These are phyloP conservation scores for Leucophenga maculata DNA, from an alignment of 2,888 invertebrate genomes.

Conservation along the genomic window DNA sequence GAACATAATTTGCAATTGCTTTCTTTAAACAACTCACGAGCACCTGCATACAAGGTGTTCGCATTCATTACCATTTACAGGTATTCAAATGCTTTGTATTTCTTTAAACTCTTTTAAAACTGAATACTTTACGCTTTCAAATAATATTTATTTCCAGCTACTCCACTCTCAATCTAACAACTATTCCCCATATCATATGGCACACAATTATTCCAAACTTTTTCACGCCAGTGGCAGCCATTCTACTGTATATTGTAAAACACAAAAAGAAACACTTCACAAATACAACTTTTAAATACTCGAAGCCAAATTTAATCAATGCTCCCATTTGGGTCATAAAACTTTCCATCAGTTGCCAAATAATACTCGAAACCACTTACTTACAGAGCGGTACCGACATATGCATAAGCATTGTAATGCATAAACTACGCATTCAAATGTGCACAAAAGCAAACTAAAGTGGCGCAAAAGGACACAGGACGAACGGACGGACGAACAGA, in stretches of 20 bases:
- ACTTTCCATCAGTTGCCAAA: slow-evolving; percentile 40
- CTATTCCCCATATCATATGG: neutral
- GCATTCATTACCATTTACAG: no score
- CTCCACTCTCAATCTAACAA: neutral
- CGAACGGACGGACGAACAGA: slow-evolving; percentile 42
- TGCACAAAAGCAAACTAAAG: slow-evolving; percentile 10
- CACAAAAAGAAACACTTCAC: neutral
- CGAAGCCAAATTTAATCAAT: slow-evolving; percentile 63
- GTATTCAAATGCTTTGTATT: no score
- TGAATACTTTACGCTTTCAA: no score
- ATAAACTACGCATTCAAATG: slow-evolving; percentile 24
- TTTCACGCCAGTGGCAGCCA: neutral
- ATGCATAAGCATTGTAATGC: slow-evolving; percentile 25
- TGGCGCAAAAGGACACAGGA: neutral
- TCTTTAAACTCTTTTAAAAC: no score
- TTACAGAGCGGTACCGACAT: slow-evolving; percentile 30
- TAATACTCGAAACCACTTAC: slow-evolving; percentile 29
- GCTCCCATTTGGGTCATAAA: slow-evolving; percentile 32
- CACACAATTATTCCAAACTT: neutral
- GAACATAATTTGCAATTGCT: no score
- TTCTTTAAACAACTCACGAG: no score
- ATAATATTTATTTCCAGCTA: no score
- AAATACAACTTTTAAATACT: slow-evolving; percentile 45
- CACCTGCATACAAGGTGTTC: no score
- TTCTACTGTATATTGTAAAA: slow-evolving; percentile 4